phyloP scores from a whole-genome alignment of 2,888 invertebrate genomes.

The Ariolimax columbianus region DNA sequence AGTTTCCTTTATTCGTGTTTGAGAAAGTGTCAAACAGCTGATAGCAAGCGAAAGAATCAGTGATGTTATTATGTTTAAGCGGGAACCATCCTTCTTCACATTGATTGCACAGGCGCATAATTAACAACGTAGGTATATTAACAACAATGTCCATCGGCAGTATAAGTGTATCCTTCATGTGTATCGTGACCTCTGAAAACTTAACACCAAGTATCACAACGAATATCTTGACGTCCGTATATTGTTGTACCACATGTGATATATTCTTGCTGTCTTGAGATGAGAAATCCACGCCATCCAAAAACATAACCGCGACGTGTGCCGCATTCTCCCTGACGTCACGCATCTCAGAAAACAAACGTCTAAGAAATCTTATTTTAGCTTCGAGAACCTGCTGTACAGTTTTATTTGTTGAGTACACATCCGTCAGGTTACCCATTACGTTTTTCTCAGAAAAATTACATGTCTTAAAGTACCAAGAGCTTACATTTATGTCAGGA shows the following conservation, averaged over 20 bases:
- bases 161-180: background rate
- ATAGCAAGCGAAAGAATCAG: background rate
- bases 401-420: background rate
- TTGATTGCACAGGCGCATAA: background rate
- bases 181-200: no score
- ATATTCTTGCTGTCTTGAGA: background rate
- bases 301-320: background rate
- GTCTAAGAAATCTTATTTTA: background rate
- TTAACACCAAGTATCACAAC: background rate
- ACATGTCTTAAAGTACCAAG: background rate
- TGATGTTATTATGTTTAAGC: background rate
- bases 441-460: background rate
- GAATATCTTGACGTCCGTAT: background rate
- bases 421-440: background rate
- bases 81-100: background rate
- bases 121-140: background rate
- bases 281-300: background rate
- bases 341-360: constrained; percentile 1
- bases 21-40: background rate
- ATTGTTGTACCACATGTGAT: background rate
- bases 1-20: no score
- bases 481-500: background rate
- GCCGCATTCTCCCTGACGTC: constrained; percentile 1
- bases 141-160: background rate
- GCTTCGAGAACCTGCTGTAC: background rate